Percentiles rank a stretch among this genome's conserved stretches.
Conservation (phyloP, 2,113 vertebrate genomes). For the Gobius niger region DNA sequence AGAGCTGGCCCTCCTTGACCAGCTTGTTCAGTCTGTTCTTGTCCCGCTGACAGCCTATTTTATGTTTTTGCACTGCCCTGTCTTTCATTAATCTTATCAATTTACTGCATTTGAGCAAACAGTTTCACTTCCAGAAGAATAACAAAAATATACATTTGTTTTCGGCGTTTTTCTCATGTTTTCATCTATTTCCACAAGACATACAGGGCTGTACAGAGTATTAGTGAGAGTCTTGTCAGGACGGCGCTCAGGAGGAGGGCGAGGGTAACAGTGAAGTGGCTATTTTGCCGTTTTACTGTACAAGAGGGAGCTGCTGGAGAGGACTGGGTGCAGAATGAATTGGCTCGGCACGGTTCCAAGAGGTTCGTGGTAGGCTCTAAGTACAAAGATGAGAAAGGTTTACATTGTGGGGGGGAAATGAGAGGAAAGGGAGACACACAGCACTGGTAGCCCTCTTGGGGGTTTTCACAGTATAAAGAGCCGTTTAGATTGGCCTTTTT, state of each 20-base stretch:
- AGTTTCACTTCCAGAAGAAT: no score
- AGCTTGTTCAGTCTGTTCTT: no score
- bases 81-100: no score
- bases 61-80: no score
- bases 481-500: neutral
- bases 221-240: conserved; percentile 26
- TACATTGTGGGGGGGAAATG: conserved; percentile 17
- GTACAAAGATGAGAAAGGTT: conserved; percentile 41
- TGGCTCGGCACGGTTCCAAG: conserved; percentile 59
- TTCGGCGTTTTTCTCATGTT: no score
- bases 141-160: no score
- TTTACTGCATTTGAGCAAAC: no score
- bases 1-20: no score
- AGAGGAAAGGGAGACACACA: conserved; percentile 25
- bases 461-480: neutral
- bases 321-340: conserved; percentile 55
- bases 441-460: neutral
- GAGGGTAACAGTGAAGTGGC: conserved; percentile 36
- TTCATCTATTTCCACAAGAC: neutral
- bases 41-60: no score
- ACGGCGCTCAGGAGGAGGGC: conserved; percentile 14
- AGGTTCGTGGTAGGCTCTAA: conserved; percentile 43
- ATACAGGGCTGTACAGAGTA: neutral
- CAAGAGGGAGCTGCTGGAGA: conserved; percentile 41
- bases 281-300: conserved; percentile 57